Evolutionary conservation across 2,888 invertebrate species (phyloP).

Genomic region (Eupelmus urozonus): DNA sequence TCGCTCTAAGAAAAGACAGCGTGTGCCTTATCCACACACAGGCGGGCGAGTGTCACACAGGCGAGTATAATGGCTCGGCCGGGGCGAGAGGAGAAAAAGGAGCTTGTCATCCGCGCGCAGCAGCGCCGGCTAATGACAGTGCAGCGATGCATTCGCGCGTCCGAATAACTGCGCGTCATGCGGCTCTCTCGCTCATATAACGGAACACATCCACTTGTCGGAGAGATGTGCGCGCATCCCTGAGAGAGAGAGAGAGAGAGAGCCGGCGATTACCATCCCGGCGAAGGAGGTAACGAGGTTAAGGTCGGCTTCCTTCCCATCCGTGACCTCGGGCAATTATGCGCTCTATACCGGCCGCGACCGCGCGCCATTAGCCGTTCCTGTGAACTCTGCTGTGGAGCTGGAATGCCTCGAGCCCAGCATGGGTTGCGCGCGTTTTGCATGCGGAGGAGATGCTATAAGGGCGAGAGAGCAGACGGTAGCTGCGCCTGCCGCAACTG

Average conservation of each 20-base stretch:
- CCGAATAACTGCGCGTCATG: constrained; percentile 57
- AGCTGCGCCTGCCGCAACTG: constrained; percentile 5
- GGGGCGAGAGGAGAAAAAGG: constrained; percentile 33
- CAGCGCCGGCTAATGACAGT: constrained; percentile 48
- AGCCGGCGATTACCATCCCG: constrained; percentile 34
- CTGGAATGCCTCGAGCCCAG: too few species aligned
- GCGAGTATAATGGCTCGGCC: background rate
- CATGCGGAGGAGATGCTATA: background rate
- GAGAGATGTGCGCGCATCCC: background rate
- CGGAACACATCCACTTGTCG: constrained; percentile 65
- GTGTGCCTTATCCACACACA: background rate
- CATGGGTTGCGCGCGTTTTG: background rate
- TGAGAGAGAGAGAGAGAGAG: background rate
- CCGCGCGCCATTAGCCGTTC: background rate
- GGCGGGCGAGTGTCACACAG: background rate
- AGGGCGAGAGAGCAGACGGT: background rate
- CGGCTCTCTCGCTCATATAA: constrained; percentile 51
- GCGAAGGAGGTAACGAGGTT: constrained; percentile 66
- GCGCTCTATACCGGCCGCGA: background rate
- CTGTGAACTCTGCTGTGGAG: too few species aligned
- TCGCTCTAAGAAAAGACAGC: background rate
- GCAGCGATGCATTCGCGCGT: constrained; percentile 20
- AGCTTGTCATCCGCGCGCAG: constrained; percentile 45
- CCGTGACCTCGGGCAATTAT: constrained; percentile 64
- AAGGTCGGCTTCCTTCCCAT: constrained; percentile 63